Evolutionary conservation across 2,113 vertebrate species (phyloP), one percentile per base, ranked within the genome.

Genomic region (Pituophis catenifer): DNA sequence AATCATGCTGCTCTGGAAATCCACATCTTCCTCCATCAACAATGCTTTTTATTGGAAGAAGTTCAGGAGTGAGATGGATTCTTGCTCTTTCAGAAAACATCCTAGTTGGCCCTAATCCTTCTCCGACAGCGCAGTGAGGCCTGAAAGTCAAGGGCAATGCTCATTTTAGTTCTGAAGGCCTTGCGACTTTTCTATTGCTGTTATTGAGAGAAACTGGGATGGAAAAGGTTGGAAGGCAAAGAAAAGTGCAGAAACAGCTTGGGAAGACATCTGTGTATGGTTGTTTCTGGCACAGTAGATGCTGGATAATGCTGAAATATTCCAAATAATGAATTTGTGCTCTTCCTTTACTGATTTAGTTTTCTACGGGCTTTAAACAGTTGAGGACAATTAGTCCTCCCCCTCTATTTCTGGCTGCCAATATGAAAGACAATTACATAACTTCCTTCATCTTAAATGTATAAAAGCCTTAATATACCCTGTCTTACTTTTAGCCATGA

Each of bases 361-460:
- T 89, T 95, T 48, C 75, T 59, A 91, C 94, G 94, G 88, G 62
- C 55, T 95, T 94, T 93, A 96, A 95, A 93, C 93, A 0, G 5
- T 91, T 92, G 88, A 81, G 91, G 24, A 91, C 58, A 93, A 70
- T 17, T 91, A 13, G 1, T 26, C 1, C 0, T 5, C 62, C 75
- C 0, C 75, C 3, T 89, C 89, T 95, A 94, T 75, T 95, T 94
- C 89, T 89, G 75, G 86, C 91, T 95, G 91, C 89, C 15, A 52
- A 26, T 93, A 95, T 94, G 95, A 95, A 97, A 96, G 88, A 94
- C 54, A 91, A 91, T 96, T 95, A 94, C 17, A 94, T 95, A 97
- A 89, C 93, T 95, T 95, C 93, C 89, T 85, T 85, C 93, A 95
- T 94, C 96, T 94, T 96, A 97, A 96, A 94, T 91, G 91, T 95